Evolutionary conservation across 1,140 invertebrate genomes (phyloP), one percentile per base, ranked within the genome.

Genomic region (Bombus superbus): DNA sequence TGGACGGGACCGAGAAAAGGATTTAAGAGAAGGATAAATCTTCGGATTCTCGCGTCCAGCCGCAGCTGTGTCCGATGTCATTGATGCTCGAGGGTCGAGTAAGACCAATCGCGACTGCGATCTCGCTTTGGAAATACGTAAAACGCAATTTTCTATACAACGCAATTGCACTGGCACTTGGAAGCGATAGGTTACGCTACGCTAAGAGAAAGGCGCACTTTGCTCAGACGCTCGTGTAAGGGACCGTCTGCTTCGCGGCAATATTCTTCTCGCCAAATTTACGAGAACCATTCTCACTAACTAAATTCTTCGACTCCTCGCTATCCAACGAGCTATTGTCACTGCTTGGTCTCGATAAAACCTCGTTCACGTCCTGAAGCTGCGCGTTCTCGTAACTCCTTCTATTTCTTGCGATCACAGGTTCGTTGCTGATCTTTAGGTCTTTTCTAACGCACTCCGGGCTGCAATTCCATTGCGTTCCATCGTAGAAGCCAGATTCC

Each of bases 361-460:
- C 68, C 15, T 87, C 83, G 86, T 92, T 92, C 59, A 91, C 91
- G 72, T 92, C 89, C 84, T 92, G 89, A 10, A 92, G 73, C 68
- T 92, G 92, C 40, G 93, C 90, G 47, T 93, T 85, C 80, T 92
- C 89, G 88, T 92, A 92, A 78, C 92, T 91, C 15, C 92, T 84
- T 53, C 93, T 85, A 59, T 92, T 92, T 44, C 87, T 88, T 18
- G 83, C 73, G 35, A 89, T 74, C 53, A 85, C 78, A 4, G 89
- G 74, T n/a, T 85, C 88, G 18, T 62, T 44, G 2, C 86, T 73
- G 59, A 91, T 22, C 11, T n/a, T 42, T 4, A 85, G 68, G 28
- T 90, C 79, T n/a, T 81, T 88, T 25, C 71, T 76, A 25, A n/a
- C 44, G 13, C 38, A 85, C 28, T 91, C 88, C 0, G 90, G 90